These are phyloP conservation scores for Gastracanthus pulcherrimus DNA, from an alignment of 2,888 invertebrate species.

Conservation along the genomic window DNA sequence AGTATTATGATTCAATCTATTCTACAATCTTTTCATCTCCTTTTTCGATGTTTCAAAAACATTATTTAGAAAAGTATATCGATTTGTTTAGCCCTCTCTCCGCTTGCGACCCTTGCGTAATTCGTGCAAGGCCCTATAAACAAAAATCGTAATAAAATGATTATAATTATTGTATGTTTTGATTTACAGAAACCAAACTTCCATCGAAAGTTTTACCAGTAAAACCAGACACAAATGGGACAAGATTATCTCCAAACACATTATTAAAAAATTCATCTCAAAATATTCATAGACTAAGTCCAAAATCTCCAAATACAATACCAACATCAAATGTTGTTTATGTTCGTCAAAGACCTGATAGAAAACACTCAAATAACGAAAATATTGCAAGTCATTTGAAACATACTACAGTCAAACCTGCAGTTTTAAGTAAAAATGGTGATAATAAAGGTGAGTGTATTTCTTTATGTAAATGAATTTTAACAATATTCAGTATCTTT, in stretches of 20 bases:
- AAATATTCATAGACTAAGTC: constrained; percentile 19
- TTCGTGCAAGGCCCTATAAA: no score
- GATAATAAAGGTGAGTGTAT: constrained; percentile 19
- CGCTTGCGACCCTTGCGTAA: no score
- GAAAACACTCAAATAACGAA: constrained; percentile 57
- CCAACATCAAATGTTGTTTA: no score
- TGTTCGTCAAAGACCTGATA: constrained; percentile 53
- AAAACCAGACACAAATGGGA: background rate
- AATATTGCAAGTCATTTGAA: constrained; percentile 18
- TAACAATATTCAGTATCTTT: no score
- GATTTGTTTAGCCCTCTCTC: no score
- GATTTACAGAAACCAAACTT: constrained; percentile 4
- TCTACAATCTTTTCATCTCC: no score
- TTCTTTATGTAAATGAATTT: no score
- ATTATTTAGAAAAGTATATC: no score
- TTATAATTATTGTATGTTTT: background rate
- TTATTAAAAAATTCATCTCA: constrained; percentile 21
- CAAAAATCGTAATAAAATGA: no score
- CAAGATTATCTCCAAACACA: constrained; percentile 42
- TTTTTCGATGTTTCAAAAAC: no score
- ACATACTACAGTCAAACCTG: background rate
- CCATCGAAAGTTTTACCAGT: background rate
- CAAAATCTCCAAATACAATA: constrained; percentile 37
- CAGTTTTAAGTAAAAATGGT: background rate
- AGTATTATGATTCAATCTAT: no score